Conservation (phyloP, 2,888 invertebrate species). For the Drosophila paranaensis region DNA sequence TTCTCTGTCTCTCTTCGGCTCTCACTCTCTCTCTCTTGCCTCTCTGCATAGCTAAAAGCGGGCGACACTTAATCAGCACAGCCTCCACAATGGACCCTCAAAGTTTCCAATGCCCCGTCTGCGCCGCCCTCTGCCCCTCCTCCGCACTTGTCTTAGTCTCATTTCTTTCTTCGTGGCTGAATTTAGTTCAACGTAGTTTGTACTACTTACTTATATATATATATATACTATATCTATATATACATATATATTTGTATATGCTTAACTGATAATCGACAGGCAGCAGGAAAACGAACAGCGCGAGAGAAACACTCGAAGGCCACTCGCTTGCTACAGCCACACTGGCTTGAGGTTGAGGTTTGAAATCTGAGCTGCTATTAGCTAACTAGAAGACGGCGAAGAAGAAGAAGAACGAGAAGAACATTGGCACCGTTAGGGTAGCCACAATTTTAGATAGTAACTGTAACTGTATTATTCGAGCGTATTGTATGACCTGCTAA, state of each 20-base stretch:
- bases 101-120: neutral
- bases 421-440: conserved; percentile 44
- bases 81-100: conserved; percentile 34
- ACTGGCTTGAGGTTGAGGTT: conserved; percentile 51
- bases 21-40: neutral
- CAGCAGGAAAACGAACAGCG: conserved; percentile 45
- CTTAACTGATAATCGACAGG: conserved; percentile 39
- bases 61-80: conserved; percentile 46
- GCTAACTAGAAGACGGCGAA: conserved; percentile 18
- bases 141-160: conserved; percentile 4
- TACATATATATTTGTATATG: conserved; percentile 15
- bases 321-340: conserved; percentile 33
- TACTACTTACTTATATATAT: conserved; percentile 18
- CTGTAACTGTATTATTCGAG: conserved; percentile 22
- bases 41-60: conserved; percentile 31
- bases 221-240: conserved; percentile 5
- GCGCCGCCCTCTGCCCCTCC: neutral
- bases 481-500: neutral
- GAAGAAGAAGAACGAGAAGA: conserved; percentile 21
- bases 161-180: conserved; percentile 31
- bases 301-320: conserved; percentile 45
- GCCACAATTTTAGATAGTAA: conserved; percentile 17
- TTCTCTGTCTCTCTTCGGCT: no score
- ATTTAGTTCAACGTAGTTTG: conserved; percentile 50
- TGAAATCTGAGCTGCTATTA: conserved; percentile 50